A percentile compares a stretch with the other conserved stretches of the same genome.
phyloP scores from a whole-genome alignment of 1,140 invertebrate genomes.

The Drosophila ohnishii region DNA sequence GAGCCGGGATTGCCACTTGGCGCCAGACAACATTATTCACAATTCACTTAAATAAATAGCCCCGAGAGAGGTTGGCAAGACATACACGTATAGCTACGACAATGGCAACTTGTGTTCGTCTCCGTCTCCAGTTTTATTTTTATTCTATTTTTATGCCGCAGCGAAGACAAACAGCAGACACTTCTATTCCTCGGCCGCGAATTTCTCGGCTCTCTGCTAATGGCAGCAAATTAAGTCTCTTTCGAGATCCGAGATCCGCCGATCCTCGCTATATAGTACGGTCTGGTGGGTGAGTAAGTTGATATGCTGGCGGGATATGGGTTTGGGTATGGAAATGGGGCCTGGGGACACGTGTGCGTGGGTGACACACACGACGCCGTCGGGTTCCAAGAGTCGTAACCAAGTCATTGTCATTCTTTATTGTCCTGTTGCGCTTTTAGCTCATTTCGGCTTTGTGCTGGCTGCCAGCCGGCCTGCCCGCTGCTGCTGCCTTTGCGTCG shows the following conservation, averaged over 20 bases:
- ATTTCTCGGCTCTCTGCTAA: constrained; percentile 38
- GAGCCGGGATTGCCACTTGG: constrained; percentile 46
- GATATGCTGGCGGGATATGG: constrained; percentile 26
- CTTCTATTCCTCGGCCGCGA: constrained; percentile 43
- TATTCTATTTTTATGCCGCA: constrained; percentile 51
- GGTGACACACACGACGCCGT: constrained; percentile 51
- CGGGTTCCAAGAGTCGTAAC: constrained; percentile 35
- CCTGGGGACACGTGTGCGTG: constrained; percentile 50
- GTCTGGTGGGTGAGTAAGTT: constrained; percentile 50
- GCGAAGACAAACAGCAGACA: constrained; percentile 34
- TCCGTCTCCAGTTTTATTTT: constrained; percentile 20
- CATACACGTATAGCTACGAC: constrained; percentile 26
- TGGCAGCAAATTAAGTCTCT: constrained; percentile 53
- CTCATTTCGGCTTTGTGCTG: constrained; percentile 40
- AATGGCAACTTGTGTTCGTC: constrained; percentile 50
- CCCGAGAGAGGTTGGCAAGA: constrained; percentile 20
- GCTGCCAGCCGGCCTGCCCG: constrained; percentile 15
- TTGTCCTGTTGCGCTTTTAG: constrained; percentile 59
- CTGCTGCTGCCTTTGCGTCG: constrained; percentile 35
- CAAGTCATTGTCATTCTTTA: constrained; percentile 56
- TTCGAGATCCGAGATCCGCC: not conserved
- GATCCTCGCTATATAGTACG: constrained; percentile 2
- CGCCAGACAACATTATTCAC: constrained; percentile 62
- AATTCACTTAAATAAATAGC: constrained; percentile 63
- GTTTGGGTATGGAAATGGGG: constrained; percentile 24